phyloP scores from a whole-genome alignment of 2,113 vertebrate species.

The Suricata suricatta region DNA sequence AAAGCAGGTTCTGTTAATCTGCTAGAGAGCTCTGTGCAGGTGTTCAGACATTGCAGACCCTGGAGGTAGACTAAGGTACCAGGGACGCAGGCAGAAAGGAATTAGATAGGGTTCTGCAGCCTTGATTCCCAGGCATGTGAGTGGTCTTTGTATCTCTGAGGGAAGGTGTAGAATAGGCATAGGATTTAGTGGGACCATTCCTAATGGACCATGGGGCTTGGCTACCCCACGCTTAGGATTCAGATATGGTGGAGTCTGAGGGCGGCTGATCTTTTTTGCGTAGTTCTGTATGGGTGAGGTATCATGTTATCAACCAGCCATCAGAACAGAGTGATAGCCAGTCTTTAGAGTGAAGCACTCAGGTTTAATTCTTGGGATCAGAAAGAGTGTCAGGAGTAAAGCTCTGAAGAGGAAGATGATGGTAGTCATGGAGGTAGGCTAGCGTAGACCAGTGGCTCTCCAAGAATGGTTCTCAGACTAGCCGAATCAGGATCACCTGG shows the following conservation, averaged over 20 bases:
- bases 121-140: not conserved
- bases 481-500: not conserved
- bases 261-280: not conserved
- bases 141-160: not conserved
- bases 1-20: not conserved
- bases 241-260: not conserved
- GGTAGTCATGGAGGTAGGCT: accelerated
- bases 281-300: not conserved
- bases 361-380: not conserved
- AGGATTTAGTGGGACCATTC: not conserved
- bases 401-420: not conserved
- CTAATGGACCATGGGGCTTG: not conserved
- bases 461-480: not conserved
- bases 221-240: not conserved
- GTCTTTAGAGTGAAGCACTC: not conserved
- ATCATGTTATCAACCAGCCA: not conserved
- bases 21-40: not conserved
- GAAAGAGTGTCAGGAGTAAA: not conserved
- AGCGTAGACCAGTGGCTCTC: not conserved
- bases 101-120: not conserved
- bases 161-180: not conserved
- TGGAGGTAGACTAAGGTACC: not conserved
- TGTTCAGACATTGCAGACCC: not conserved
- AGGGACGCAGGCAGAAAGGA: not conserved
- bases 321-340: not conserved